Conservation (phyloP, 2,888 invertebrate genomes). For the Chloroclysta siterata region DNA sequence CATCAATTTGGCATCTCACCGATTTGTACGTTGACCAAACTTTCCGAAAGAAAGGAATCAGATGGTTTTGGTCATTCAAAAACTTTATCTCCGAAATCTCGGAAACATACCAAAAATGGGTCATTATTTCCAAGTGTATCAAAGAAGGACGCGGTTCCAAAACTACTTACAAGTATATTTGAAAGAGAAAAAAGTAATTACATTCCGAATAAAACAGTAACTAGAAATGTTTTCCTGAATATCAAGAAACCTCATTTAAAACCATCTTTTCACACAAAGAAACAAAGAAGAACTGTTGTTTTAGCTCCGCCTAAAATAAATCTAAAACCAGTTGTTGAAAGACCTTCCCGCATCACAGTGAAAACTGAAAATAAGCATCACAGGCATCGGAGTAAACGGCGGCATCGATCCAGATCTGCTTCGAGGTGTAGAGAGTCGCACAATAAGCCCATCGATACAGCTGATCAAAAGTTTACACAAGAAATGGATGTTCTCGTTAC, state of each 20-base stretch:
- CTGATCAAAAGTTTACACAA: conserved; percentile 78
- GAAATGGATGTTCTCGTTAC: conserved; percentile 77
- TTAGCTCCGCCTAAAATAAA: conserved; percentile 80
- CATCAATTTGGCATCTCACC: conserved; percentile 80
- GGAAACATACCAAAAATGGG: conserved; percentile 63
- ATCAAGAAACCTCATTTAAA: conserved; percentile 75
- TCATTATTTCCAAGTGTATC: conserved; percentile 52
- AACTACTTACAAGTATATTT: conserved; percentile 71
- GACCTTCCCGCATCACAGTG: conserved; percentile 72
- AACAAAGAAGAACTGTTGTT: conserved; percentile 83
- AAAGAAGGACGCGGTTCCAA: conserved; percentile 60
- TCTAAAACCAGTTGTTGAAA: conserved; percentile 72
- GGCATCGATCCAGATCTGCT: conserved; percentile 77
- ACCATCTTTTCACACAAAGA: conserved; percentile 79
- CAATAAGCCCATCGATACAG: conserved; percentile 87
- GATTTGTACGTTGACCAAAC: conserved; percentile 62
- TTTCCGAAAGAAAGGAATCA: conserved; percentile 63
- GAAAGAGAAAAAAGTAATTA: conserved; percentile 78
- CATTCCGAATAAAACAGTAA: conserved; percentile 74
- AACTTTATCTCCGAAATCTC: conserved; percentile 68
- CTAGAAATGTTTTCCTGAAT: conserved; percentile 78
- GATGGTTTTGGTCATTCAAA: conserved; percentile 58
- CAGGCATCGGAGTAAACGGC: conserved; percentile 76
- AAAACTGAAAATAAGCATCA: conserved; percentile 80
- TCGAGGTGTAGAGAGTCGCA: conserved; percentile 82